These are phyloP conservation scores for Palloptera scutellata DNA, from an alignment of 2,888 invertebrate genomes.

Conservation along the genomic window DNA sequence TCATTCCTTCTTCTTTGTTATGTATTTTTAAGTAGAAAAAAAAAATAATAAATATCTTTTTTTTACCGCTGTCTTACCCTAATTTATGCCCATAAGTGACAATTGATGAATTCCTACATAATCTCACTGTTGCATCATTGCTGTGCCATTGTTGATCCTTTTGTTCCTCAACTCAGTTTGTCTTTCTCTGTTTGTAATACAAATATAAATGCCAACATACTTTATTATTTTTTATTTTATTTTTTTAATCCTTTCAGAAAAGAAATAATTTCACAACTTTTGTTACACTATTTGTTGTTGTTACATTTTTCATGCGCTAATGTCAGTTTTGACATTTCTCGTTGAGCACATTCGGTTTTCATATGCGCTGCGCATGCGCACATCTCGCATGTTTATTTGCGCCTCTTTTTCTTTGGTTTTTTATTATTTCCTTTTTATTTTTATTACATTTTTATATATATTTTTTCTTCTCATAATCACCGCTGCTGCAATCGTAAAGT, in stretches of 20 bases:
- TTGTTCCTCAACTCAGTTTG: neutral
- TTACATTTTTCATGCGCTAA: slow-evolving; percentile 59
- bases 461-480: slow-evolving; percentile 1
- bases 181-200: slow-evolving; percentile 43
- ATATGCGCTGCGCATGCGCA: slow-evolving; percentile 30
- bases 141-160: neutral
- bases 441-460: neutral
- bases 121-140: slow-evolving; percentile 6
- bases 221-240: slow-evolving; percentile 52
- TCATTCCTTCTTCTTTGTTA: slow-evolving; percentile 37
- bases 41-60: slow-evolving; percentile 33
- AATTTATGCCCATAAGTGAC: slow-evolving; percentile 55
- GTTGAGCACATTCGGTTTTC: slow-evolving; percentile 33
- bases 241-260: neutral
- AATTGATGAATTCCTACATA: slow-evolving; percentile 51
- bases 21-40: neutral
- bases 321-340: slow-evolving; percentile 56
- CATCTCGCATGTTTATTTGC: neutral
- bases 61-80: slow-evolving; percentile 43
- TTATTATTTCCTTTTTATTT: slow-evolving; percentile 2
- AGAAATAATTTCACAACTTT: too few species aligned
- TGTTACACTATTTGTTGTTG: slow-evolving; percentile 30
- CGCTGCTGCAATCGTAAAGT: neutral
- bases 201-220: slow-evolving; percentile 55
- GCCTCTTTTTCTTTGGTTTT: slow-evolving; percentile 2